Percentiles rank a stretch among this genome's conserved stretches.
These are phyloP conservation scores for Clostera curtula DNA, from an alignment of 2,888 invertebrate species.

Conservation along the genomic window DNA sequence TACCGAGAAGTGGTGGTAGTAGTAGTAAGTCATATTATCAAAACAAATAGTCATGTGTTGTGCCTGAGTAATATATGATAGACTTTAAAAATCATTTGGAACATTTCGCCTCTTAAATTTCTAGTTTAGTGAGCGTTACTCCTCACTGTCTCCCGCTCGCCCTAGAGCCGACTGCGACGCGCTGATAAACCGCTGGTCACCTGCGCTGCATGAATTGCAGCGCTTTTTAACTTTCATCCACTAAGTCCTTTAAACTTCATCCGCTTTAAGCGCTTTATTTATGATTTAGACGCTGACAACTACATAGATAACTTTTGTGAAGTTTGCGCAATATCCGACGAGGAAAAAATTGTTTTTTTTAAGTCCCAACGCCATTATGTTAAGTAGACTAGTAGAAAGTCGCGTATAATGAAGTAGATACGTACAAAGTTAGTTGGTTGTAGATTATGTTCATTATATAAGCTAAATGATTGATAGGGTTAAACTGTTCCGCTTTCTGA, in stretches of 20 bases:
- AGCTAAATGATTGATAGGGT: too few species aligned
- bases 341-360: constrained; percentile 33
- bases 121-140: too few species aligned
- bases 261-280: constrained; percentile 64
- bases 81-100: too few species aligned
- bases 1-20: too few species aligned
- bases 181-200: constrained; percentile 71
- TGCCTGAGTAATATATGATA: too few species aligned
- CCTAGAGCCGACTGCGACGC: constrained; percentile 42
- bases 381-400: constrained; percentile 27
- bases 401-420: constrained; percentile 30
- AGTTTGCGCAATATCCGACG: constrained; percentile 37
- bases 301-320: constrained; percentile 41
- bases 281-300: constrained; percentile 62
- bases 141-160: constrained; percentile 15
- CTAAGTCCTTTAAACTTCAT: constrained; percentile 67
- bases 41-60: too few species aligned
- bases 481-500: too few species aligned
- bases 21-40: too few species aligned
- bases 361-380: constrained; percentile 35
- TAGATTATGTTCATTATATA: too few species aligned
- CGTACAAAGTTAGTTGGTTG: constrained; percentile 15
- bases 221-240: constrained; percentile 70
- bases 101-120: too few species aligned
- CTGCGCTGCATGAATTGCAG: constrained; percentile 71